Evolutionary conservation across 2,888 invertebrate genomes (phyloP).

Genomic region (Scaptomyza tumidula): DNA sequence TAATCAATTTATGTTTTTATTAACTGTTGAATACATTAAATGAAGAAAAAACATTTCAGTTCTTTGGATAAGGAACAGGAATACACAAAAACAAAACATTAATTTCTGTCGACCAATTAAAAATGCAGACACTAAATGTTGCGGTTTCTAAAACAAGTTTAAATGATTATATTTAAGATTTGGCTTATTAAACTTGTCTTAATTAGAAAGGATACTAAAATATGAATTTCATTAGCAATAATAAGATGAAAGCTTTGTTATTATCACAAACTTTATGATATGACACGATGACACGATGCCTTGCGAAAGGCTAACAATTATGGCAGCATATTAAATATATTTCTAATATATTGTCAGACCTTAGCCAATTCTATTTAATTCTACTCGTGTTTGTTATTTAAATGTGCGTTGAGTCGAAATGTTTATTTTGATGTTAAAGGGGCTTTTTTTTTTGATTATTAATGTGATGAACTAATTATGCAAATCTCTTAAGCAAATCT

Average conservation of each 20-base stretch:
- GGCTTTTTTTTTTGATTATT: constrained; percentile 39
- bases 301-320: no score
- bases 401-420: constrained; percentile 23
- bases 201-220: not conserved
- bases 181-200: constrained; percentile 6
- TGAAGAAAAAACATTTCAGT: not conserved
- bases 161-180: not conserved
- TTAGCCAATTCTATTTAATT: no score
- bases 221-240: not conserved
- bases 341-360: no score
- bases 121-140: not conserved
- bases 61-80: not conserved
- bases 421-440: constrained; percentile 36
- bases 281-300: no score
- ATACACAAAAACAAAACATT: not conserved
- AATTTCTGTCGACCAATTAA: not conserved
- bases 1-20: not conserved
- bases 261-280: no score
- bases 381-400: constrained; percentile 28
- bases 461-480: constrained; percentile 46
- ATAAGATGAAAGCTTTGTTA: not conserved
- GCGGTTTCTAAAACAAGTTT: constrained; percentile 7
- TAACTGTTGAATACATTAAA: not conserved
- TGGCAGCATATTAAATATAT: no score
- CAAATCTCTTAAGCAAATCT: constrained; percentile 49